These are phyloP conservation scores for Dicyrtoma fusca DNA, from an alignment of 2,888 invertebrate species.

Conservation along the genomic window DNA sequence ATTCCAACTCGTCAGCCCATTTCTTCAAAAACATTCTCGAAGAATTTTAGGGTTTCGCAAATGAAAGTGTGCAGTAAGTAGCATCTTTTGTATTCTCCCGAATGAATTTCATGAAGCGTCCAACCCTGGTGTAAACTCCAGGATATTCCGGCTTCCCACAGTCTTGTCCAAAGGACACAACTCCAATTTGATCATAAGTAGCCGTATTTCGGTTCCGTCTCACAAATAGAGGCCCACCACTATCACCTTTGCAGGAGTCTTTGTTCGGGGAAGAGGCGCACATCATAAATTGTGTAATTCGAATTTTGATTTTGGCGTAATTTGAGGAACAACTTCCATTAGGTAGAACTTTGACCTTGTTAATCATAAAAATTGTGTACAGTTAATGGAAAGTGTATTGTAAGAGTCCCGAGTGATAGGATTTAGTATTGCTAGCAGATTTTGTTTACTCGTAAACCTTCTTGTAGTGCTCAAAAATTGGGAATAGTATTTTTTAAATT, in stretches of 20 bases:
- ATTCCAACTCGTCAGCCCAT: too few relatives aligned
- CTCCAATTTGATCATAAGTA: slow-evolving; percentile 25
- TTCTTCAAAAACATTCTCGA: neutral
- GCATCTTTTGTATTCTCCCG: slow-evolving; percentile 46
- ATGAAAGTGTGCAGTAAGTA: slow-evolving; percentile 44
- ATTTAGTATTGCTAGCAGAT: too few relatives aligned
- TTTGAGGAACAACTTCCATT: slow-evolving; percentile 6
- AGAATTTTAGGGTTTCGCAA: slow-evolving; percentile 19
- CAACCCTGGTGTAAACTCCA: slow-evolving; percentile 49
- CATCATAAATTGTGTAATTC: slow-evolving; percentile 23
- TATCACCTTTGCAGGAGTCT: slow-evolving; percentile 34
- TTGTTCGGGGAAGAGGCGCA: slow-evolving; percentile 27
- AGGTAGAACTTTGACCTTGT: slow-evolving; percentile 27
- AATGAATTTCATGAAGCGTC: slow-evolving; percentile 44
- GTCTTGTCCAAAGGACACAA: slow-evolving; percentile 33
- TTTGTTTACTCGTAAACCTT: too few relatives aligned
- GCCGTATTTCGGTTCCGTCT: neutral
- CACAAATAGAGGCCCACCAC: slow-evolving; percentile 25
- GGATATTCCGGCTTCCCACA: slow-evolving; percentile 31
- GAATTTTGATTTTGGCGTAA: slow-evolving; percentile 21
- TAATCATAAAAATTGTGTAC: too few relatives aligned
- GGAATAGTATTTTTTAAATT: too few relatives aligned
- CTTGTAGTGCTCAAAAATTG: too few relatives aligned
- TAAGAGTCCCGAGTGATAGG: too few relatives aligned
- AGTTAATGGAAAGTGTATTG: too few relatives aligned